These are phyloP conservation scores for Tragelaphus strepsiceros DNA, from an alignment of 2,113 vertebrate genomes.

Conservation along the genomic window DNA sequence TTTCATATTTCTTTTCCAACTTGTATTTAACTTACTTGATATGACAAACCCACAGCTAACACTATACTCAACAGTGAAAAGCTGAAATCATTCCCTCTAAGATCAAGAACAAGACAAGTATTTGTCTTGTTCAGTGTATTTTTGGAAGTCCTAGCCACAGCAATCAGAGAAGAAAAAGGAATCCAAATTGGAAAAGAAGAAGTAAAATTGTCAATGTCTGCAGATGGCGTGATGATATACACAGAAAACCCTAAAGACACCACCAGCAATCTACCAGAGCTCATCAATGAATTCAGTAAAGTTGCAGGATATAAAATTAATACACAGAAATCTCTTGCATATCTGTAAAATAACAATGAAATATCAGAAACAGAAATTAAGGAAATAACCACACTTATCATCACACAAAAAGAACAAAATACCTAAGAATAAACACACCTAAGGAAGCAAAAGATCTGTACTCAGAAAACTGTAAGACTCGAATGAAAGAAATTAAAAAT, in stretches of 20 bases:
- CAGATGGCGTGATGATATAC: background rate
- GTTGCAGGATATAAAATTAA: background rate
- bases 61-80: background rate
- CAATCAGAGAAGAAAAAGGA: background rate
- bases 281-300: background rate
- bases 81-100: background rate
- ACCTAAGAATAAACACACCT: background rate
- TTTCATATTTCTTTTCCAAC: background rate
- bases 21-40: background rate
- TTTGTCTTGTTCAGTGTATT: background rate
- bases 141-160: background rate
- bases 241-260: background rate
- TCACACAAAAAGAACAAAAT: background rate
- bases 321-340: background rate
- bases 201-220: background rate
- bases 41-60: background rate
- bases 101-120: background rate
- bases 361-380: background rate
- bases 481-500: background rate
- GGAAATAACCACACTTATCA: background rate
- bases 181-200: background rate
- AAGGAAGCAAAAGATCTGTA: background rate
- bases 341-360: background rate
- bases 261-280: background rate
- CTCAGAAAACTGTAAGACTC: background rate